Conservation (phyloP, 37 sponge, comb jelly and placozoan genomes). For the Agelas oroides region DNA sequence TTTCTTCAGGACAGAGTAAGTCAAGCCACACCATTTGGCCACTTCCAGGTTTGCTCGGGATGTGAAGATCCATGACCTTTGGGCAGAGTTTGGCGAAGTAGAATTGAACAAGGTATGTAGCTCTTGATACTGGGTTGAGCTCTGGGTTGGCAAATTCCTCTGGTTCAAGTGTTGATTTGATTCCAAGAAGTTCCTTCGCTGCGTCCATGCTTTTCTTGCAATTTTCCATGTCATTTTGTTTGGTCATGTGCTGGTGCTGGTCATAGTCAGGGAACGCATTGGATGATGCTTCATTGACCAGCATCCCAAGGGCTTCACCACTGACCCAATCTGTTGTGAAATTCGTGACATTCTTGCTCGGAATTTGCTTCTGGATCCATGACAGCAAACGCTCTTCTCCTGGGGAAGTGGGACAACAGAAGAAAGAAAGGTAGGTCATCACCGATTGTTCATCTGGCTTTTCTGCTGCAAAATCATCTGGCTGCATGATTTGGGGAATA, state of each 20-base stretch:
- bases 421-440: constrained; percentile 87
- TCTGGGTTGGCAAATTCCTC: constrained; percentile 68
- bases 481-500: constrained; percentile 61
- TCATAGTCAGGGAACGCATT: constrained; percentile 56
- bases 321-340: constrained; percentile 79
- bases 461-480: constrained; percentile 54
- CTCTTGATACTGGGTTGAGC: constrained; percentile 83
- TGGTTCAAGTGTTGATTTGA: constrained; percentile 68
- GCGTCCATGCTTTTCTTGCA: constrained; percentile 75
- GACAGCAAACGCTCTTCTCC: constrained; percentile 63
- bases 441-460: constrained; percentile 78
- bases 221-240: too few species aligned
- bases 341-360: constrained; percentile 58
- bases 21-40: constrained; percentile 33
- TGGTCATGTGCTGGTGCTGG: constrained; percentile 8
- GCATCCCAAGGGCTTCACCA: constrained; percentile 69
- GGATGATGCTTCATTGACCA: constrained; percentile 56
- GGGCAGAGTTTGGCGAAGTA: neutral
- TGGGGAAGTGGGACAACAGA: constrained; percentile 73
- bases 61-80: constrained; percentile 8
- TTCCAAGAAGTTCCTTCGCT: constrained; percentile 68
- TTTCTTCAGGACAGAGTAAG: neutral
- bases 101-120: constrained; percentile 89
- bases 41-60: constrained; percentile 37
- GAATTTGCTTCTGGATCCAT: constrained; percentile 77